Base-by-base conservation (phyloP, 2,113 vertebrate genomes). In the Polyodon spathula region DNA sequence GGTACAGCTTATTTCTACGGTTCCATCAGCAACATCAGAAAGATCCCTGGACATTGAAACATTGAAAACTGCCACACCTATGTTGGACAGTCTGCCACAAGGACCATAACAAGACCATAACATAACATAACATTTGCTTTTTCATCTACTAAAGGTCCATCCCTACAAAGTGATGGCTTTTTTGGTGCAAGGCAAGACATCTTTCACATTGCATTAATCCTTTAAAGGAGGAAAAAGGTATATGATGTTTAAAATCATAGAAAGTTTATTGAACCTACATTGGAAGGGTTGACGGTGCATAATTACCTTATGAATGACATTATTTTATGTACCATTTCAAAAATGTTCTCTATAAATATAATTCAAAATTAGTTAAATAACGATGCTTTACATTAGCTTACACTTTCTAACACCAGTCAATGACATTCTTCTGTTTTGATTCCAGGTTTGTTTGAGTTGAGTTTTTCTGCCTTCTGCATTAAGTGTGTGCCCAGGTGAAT, bases 41-140 rank as follows among this genome's bases (percentile, higher is more conserved):
- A 88, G 39, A 0, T 97, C 93, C 69, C 96, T 95, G 1, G 93
- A 87, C 56, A 98, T 80, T 60, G 96, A 97, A 2, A 69, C 50
- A 40, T 74, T 83, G 55, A 97, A 95, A 61, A 98, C 59, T 0
- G 87, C 89, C 60, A 86, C 15, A 44, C 76, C 84, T 60, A 88
- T 73, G n/a, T n/a, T n/a, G n/a, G n/a, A n/a, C n/a, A 97, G 85
- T 62, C 89, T 80, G 4, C 90, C 96, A 0, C 66, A 71, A 1
- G 94, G 93, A 14, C 96, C 96, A 4, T 91, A 94, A 73, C 88
- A 92, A 0, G 94, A 95, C 50, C 63, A 76, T 42, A 93, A 68
- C 27, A 86, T 17, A 5, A 67, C 62, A n/a, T 1, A 97, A 72
- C 1, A 84, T 86, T 42, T 66, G 68, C 54, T 0, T 42, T 63